These are phyloP conservation scores for Coccyzus lansbergi DNA, from an alignment of 2,797 vertebrate genomes.

Conservation along the genomic window DNA sequence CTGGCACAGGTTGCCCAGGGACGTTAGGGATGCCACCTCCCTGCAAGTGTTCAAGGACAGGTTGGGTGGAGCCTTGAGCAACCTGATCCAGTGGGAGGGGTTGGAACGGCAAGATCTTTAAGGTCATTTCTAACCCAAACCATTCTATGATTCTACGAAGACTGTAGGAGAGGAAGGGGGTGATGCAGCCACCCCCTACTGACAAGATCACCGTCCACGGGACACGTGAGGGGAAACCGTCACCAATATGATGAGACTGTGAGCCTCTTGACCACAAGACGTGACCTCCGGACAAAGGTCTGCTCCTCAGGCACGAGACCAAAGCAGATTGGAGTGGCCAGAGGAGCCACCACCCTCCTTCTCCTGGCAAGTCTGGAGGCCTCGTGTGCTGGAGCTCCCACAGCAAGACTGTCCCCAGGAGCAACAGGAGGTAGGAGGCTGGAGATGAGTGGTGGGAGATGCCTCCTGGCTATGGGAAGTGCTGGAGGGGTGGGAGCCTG, in stretches of 20 bases:
- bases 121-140: no score
- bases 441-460: background rate
- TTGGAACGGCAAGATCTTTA: no score
- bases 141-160: no score
- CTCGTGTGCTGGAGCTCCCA: background rate
- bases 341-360: background rate
- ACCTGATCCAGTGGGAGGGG: no score
- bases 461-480: background rate
- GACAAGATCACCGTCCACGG: background rate
- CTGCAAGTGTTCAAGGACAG: no score
- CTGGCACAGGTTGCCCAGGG: no score
- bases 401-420: background rate
- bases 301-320: accelerated
- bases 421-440: background rate
- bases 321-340: background rate
- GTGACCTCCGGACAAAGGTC: background rate
- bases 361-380: background rate
- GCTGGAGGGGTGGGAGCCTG: background rate
- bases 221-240: background rate
- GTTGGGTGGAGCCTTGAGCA: no score
- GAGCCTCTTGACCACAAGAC: background rate
- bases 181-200: background rate
- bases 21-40: no score
- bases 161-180: background rate
- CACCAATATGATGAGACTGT: background rate